Evolutionary conservation across 2,888 invertebrate species (phyloP).

Genomic region (Ormyrus thymus): DNA sequence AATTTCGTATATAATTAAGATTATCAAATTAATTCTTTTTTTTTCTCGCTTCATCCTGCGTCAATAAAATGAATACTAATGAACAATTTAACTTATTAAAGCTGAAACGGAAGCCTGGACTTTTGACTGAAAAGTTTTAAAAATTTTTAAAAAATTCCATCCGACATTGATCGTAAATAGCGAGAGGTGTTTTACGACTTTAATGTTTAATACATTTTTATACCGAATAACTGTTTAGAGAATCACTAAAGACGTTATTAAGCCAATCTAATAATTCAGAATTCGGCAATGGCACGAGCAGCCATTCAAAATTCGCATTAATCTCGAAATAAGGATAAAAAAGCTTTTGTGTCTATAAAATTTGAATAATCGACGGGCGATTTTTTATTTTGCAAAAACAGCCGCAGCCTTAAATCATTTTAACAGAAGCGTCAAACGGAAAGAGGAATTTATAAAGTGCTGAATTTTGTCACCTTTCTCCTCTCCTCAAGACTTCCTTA

Average conservation of each 20-base stretch:
- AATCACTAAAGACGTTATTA: too few relatives aligned
- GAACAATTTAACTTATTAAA: neutral
- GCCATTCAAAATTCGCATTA: neutral
- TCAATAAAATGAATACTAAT: too few relatives aligned
- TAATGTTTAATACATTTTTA: too few relatives aligned
- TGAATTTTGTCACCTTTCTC: slow-evolving; percentile 51
- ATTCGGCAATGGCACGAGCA: neutral
- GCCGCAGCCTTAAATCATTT: neutral
- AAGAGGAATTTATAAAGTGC: slow-evolving; percentile 33
- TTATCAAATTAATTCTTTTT: neutral
- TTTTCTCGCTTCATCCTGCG: neutral
- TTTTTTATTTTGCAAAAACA: neutral
- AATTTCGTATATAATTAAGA: neutral
- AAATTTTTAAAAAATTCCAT: neutral
- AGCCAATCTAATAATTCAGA: neutral
- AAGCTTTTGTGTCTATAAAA: neutral
- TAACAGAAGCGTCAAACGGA: slow-evolving; percentile 4
- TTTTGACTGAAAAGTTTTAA: neutral
- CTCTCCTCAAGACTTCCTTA: slow-evolving; percentile 25
- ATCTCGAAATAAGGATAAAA: neutral
- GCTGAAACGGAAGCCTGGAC: neutral
- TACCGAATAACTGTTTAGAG: too few relatives aligned
- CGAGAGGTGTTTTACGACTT: too few relatives aligned
- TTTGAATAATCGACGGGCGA: neutral
- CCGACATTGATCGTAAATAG: neutral